Base-by-base conservation (phyloP, 2,888 invertebrate species). In the Philonicus albiceps region DNA sequence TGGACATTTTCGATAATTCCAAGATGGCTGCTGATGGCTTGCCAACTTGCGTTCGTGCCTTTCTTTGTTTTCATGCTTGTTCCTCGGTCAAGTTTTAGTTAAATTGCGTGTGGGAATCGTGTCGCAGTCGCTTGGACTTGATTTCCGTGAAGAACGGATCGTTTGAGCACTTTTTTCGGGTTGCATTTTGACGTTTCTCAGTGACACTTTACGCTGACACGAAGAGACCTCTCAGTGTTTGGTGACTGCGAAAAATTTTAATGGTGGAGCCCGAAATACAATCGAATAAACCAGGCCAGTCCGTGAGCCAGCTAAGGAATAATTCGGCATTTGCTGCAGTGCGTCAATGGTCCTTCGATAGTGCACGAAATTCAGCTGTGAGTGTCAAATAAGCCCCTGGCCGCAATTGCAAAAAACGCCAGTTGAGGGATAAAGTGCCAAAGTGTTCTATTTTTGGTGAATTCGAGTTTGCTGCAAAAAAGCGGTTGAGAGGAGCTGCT, bases 21-120 rank as follows among this genome's bases (percentile, higher is more conserved):
- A 90, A 90, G 88, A 90, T 90, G 90, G 90, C 90, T 89, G 89
- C 89, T 88, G 87, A 86, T 89, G 86, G 88, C 88, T 89, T 89
- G 88, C 88, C 88, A 89, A 89, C 88, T 89, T 89, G 87, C 81
- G 81, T 83, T 83, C 64, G 81, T 83, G 81, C 81, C 81, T 55
- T 83, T 64, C 81, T 83, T 83, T 83, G 81, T 83, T 83, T 83
- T 83, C 81, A 64, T 83, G 64, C 22, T 80, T 31, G 34, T 64
- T 55, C 31, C n/a, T 83, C 81, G 34, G 37, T 64, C 2, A 22
- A 83, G 64, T 31, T 19, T 64, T 34, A 64, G 19, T 31, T 22
- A 34, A 83, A 37, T 83, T 64, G 22, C n/a, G 34, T 49, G 64
- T 22, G 11, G 27, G 19, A 19, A 27, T 13, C 64, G 64, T 64